Conservation (phyloP, 2,113 vertebrate genomes). For the Chiloscyllium plagiosum region DNA sequence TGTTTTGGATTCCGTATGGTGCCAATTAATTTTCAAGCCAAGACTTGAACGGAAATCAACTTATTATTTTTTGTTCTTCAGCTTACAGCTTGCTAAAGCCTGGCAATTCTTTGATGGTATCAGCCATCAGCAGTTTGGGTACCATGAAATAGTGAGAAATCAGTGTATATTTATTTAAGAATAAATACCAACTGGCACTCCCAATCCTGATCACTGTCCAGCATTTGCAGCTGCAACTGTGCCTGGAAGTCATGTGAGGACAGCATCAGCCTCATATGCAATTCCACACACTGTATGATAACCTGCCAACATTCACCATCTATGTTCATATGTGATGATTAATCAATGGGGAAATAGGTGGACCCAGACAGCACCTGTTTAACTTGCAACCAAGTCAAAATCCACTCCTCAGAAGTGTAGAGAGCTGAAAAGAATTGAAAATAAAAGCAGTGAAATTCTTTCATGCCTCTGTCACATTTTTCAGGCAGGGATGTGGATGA, state of each 20-base stretch:
- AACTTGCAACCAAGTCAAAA: not conserved
- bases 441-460: not conserved
- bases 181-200: not conserved
- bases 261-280: not conserved
- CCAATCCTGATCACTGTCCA: not conserved
- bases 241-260: not conserved
- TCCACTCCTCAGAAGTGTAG: not conserved
- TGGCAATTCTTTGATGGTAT: not conserved
- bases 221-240: not conserved
- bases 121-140: not conserved
- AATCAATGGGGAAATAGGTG: not conserved
- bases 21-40: not conserved
- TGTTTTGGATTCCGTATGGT: not conserved
- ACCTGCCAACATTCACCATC: not conserved
- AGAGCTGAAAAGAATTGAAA: not conserved
- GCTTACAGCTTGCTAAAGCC: not conserved
- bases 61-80: not conserved
- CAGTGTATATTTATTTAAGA: not conserved
- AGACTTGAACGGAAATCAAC: not conserved
- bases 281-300: not conserved
- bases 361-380: not conserved
- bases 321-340: not conserved
- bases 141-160: not conserved
- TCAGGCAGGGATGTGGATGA: not conserved
- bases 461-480: not conserved